A percentile compares a stretch with the other conserved stretches of the same genome.
phyloP scores from a whole-genome alignment of 2,113 vertebrate genomes.

The Ariopsis seemanni region DNA sequence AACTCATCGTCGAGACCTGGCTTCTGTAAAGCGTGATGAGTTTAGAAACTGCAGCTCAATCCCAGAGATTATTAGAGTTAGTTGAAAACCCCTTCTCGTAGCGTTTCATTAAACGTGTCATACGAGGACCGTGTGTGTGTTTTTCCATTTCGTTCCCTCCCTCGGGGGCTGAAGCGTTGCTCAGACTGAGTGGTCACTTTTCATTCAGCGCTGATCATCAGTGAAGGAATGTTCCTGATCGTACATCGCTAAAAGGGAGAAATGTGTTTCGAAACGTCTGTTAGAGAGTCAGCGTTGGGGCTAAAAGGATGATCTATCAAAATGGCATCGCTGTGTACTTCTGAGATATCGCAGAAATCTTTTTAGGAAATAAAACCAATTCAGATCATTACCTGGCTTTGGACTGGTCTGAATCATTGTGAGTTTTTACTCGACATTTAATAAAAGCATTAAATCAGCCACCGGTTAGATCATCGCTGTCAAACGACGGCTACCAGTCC shows the following conservation, averaged over 20 bases:
- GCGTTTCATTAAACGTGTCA: background rate
- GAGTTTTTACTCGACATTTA: too few species aligned
- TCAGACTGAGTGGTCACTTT: slow-evolving; percentile 24
- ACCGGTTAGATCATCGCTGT: background rate
- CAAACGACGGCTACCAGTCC: too few species aligned
- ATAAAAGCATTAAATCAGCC: too few species aligned
- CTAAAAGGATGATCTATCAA: background rate
- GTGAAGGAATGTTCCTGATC: slow-evolving; percentile 39
- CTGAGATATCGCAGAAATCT: too few species aligned
- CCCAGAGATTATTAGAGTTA: background rate
- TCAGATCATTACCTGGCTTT: too few species aligned
- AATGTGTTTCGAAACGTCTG: slow-evolving; percentile 22
- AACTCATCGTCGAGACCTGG: background rate
- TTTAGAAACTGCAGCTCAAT: background rate
- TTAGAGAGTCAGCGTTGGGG: background rate
- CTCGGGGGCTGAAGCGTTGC: background rate
- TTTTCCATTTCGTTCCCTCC: background rate
- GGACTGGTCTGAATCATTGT: too few species aligned
- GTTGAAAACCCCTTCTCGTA: background rate
- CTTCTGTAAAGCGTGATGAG: background rate
- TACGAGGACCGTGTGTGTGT: background rate
- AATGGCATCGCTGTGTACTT: background rate
- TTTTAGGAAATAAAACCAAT: too few species aligned
- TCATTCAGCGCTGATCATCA: slow-evolving; percentile 44
- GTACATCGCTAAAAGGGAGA: slow-evolving; percentile 43